These are phyloP conservation scores for Pediacus dermestoides DNA, from an alignment of 2,888 invertebrate species.

Conservation along the genomic window DNA sequence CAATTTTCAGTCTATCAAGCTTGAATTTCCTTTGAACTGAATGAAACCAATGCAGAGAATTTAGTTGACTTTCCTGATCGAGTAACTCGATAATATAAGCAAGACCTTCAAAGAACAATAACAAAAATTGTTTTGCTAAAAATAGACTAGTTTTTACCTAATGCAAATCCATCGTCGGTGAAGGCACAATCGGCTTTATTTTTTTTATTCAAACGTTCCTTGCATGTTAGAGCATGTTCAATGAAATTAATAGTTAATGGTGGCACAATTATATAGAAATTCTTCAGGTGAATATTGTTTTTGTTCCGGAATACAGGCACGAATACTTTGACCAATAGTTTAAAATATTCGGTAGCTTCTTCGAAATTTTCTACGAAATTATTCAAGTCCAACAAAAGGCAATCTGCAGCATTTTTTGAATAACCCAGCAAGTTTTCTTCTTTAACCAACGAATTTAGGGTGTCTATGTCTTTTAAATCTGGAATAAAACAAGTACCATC, in stretches of 20 bases:
- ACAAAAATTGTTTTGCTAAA: slow-evolving; percentile 4
- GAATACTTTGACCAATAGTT: slow-evolving; percentile 89
- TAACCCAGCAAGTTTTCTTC: slow-evolving; percentile 59
- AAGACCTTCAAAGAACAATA: slow-evolving; percentile 54
- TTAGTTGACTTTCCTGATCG: slow-evolving; percentile 79
- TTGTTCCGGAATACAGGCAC: slow-evolving; percentile 81
- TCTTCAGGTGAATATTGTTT: slow-evolving; percentile 83
- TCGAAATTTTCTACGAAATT: slow-evolving; percentile 80
- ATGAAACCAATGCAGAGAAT: slow-evolving; percentile 93
- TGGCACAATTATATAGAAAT: slow-evolving; percentile 91
- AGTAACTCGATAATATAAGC: slow-evolving; percentile 90
- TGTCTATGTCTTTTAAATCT: slow-evolving; percentile 61
- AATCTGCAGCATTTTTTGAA: slow-evolving; percentile 64
- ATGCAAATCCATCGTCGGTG: slow-evolving; percentile 97
- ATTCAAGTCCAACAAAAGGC: slow-evolving; percentile 73
- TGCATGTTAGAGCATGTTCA: slow-evolving; percentile 86
- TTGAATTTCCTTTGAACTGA: slow-evolving; percentile 73
- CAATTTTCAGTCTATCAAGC: slow-evolving; percentile 57
- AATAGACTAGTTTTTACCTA: slow-evolving; percentile 60
- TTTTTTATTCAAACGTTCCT: slow-evolving; percentile 90
- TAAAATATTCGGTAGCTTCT: slow-evolving; percentile 78
- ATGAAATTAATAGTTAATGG: slow-evolving; percentile 92
- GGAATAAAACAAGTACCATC: slow-evolving; percentile 89
- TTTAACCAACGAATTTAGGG: slow-evolving; percentile 59
- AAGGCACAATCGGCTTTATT: slow-evolving; percentile 84